These are phyloP conservation scores for Thamnophis sirtalis DNA, from an alignment of 2,113 vertebrate species.

Conservation along the genomic window DNA sequence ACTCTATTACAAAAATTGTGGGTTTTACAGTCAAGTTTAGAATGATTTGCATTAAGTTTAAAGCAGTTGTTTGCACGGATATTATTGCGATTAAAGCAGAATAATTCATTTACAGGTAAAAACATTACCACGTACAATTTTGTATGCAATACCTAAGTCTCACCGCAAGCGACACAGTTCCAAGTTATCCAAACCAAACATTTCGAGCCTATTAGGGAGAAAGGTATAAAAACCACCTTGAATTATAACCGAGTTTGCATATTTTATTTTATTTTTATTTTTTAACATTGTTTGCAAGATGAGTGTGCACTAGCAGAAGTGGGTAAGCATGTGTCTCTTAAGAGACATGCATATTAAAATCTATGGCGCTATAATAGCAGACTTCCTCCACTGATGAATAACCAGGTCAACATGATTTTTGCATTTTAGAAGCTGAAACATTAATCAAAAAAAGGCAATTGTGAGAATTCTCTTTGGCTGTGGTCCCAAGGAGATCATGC, in stretches of 20 bases:
- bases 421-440: background rate
- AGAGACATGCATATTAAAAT: background rate
- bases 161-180: too few relatives aligned
- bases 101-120: too few relatives aligned
- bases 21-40: too few relatives aligned
- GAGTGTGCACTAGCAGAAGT: background rate
- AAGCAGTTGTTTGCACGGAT: too few relatives aligned
- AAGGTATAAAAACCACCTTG: background rate
- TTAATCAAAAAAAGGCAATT: background rate
- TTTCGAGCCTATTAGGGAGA: background rate
- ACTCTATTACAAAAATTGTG: too few relatives aligned
- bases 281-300: background rate
- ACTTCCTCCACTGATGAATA: background rate
- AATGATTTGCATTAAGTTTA: too few relatives aligned
- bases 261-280: background rate
- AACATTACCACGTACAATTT: too few relatives aligned
- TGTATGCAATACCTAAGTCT: too few relatives aligned
- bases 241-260: background rate
- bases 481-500: background rate
- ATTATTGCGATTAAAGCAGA: too few relatives aligned
- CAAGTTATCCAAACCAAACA: too few relatives aligned
- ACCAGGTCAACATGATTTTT: background rate
- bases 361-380: background rate
- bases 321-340: background rate
- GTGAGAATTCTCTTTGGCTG: background rate